Conservation (phyloP, 2,797 vertebrate genomes). For the Synanceia verrucosa region DNA sequence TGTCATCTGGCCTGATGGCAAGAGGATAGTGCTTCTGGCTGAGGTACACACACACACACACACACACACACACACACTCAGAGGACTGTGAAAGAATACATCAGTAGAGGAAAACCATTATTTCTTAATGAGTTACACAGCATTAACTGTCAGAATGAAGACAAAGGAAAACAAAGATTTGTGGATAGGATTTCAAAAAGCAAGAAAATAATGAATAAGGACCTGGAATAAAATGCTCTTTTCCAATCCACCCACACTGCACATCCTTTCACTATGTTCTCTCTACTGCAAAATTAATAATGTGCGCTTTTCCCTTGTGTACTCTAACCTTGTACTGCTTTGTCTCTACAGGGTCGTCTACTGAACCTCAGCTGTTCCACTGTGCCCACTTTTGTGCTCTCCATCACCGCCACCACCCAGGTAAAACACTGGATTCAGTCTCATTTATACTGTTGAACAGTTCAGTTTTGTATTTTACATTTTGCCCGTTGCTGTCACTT, state of each 20-base stretch:
- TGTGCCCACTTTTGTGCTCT: slow-evolving; percentile 96
- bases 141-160: background rate
- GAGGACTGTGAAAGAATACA: background rate
- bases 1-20: slow-evolving; percentile 97
- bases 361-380: slow-evolving; percentile 98
- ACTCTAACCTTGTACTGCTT: background rate
- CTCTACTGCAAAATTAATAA: background rate
- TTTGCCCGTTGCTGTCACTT: background rate
- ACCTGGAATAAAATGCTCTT: background rate
- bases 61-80: background rate
- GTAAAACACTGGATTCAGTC: slow-evolving; percentile 52
- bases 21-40: slow-evolving; percentile 95
- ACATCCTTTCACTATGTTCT: background rate
- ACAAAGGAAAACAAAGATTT: background rate
- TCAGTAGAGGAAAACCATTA: background rate
- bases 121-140: background rate
- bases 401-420: slow-evolving; percentile 98
- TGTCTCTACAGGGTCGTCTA: slow-evolving; percentile 87
- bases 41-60: slow-evolving; percentile 82
- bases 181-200: background rate
- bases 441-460: no score
- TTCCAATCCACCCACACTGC: background rate
- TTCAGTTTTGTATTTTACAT: background rate
- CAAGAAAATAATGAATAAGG: background rate
- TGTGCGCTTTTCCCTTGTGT: background rate